Base-by-base conservation (phyloP, 2,797 vertebrate genomes). In the Syngnathus acus region DNA sequence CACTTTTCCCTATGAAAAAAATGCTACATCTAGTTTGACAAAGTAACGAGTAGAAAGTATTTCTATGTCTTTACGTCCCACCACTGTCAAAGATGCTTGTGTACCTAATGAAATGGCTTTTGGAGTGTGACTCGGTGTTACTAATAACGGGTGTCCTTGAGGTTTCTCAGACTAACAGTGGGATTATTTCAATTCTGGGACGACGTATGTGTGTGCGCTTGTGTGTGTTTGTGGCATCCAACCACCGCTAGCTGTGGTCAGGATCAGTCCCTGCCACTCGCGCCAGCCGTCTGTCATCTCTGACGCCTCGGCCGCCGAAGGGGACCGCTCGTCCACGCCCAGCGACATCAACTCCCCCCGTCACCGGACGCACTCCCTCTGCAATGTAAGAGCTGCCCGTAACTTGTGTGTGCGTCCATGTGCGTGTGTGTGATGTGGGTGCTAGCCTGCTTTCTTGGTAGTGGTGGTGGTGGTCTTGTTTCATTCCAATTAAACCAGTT, bases 311-410 rank as follows among this genome's bases (percentile, higher is more conserved):
- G 94, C 92, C 0, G 93, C 94, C 0, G 95, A 98, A 63, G 96
- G 95, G 0, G 96, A 98, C 87, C 91, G 95, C 47, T 98, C 95
- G 0, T 98, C 95, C 73, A 98, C 96, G 0, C 96, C 95, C 0
- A 98, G 96, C 0, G 96, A 98, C 92, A 96, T 98, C 92, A 99
- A 98, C 91, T 99, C 97, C 0, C 97, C 97, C 1, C 93, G 95
- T 68, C 97, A 99, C 81, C 90, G 97, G 93, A 98, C 96, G 0
- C 95, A 98, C 89, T 99, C 97, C 19, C 95, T 98, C 92, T 99
- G 97, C 93, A 99, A 99, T 75, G 97, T 98, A 94, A 98, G 97
- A 91, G 78, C 89, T 85, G 83, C 84, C 85, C 82, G 85, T 77
- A 71, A 37, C 5, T 80, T 38, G 48, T 7, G 21, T 39, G 63